phyloP scores from a whole-genome alignment of 2,113 vertebrate genomes.

The Dicerorhinus sumatrensis region DNA sequence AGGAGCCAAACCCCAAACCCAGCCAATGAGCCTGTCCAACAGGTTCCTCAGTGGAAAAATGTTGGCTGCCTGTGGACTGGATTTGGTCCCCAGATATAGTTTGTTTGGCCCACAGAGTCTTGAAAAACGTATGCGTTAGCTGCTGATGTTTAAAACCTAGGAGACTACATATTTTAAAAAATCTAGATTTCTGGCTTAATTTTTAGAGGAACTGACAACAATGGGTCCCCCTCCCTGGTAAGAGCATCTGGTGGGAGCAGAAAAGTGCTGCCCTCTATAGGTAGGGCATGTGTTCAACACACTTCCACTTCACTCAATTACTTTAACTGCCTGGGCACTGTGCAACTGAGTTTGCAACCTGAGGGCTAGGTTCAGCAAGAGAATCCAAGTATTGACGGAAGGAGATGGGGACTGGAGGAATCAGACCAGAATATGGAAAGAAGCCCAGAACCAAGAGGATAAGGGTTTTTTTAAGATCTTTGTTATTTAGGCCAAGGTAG shows the following conservation, averaged over 20 bases:
- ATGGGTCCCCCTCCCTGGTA: rapidly evolving
- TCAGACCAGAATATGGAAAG: not conserved
- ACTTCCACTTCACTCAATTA: not conserved
- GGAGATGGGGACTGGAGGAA: not conserved
- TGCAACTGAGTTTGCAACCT: not conserved
- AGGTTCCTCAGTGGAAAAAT: not conserved
- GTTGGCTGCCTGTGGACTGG: not conserved
- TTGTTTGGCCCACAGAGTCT: not conserved
- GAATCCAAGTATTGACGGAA: not conserved
- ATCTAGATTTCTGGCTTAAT: slow-evolving; percentile 31
- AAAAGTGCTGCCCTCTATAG: not conserved
- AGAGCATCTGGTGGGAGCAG: not conserved
- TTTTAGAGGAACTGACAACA: not conserved
- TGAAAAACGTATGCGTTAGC: slow-evolving; percentile 13
- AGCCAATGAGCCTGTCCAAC: not conserved
- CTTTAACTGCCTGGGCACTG: not conserved
- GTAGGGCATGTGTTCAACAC: not conserved
- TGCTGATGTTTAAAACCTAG: slow-evolving; percentile 8
- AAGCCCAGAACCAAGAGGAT: not conserved
- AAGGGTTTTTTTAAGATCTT: not conserved
- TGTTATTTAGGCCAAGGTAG: not conserved
- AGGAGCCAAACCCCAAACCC: not conserved
- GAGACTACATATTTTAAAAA: not conserved
- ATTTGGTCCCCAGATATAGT: slow-evolving; percentile 2
- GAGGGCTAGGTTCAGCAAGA: not conserved